Evolutionary conservation across 2,797 vertebrate genomes (phyloP).

Genomic region (Psittacula echo): DNA sequence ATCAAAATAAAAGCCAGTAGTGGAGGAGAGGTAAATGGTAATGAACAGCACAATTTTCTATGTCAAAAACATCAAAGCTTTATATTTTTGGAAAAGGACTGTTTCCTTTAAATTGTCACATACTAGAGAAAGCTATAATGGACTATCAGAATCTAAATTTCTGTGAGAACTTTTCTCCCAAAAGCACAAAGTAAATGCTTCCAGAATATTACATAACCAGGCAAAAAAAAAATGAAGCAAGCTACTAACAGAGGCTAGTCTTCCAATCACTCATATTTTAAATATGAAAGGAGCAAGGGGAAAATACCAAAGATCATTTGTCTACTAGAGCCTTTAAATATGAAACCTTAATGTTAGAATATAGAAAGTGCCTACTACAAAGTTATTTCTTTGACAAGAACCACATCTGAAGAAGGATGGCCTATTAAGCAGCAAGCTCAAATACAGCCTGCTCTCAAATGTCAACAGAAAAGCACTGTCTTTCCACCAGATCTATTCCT

Average conservation of each 20-base stretch:
- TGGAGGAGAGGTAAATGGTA: background rate
- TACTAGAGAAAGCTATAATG: background rate
- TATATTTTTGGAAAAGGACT: background rate
- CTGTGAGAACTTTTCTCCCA: background rate
- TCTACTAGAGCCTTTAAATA: background rate
- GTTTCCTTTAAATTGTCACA: background rate
- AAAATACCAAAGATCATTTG: background rate
- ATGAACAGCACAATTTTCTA: background rate
- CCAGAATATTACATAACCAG: background rate
- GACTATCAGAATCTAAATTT: background rate
- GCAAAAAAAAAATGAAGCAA: conserved; percentile 26
- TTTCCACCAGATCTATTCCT: background rate
- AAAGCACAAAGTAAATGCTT: conserved; percentile 3
- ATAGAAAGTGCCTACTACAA: background rate
- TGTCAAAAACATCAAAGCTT: background rate
- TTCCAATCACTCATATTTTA: background rate
- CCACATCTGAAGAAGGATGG: background rate
- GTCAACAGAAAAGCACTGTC: background rate
- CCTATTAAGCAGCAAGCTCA: background rate
- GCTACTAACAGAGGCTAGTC: background rate
- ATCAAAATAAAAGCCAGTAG: background rate
- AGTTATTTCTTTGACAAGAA: background rate
- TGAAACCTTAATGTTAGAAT: background rate
- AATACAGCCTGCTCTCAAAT: background rate
- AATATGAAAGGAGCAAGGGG: background rate